Conservation (phyloP, 1,140 invertebrate species). For the Phocides pigmalion region DNA sequence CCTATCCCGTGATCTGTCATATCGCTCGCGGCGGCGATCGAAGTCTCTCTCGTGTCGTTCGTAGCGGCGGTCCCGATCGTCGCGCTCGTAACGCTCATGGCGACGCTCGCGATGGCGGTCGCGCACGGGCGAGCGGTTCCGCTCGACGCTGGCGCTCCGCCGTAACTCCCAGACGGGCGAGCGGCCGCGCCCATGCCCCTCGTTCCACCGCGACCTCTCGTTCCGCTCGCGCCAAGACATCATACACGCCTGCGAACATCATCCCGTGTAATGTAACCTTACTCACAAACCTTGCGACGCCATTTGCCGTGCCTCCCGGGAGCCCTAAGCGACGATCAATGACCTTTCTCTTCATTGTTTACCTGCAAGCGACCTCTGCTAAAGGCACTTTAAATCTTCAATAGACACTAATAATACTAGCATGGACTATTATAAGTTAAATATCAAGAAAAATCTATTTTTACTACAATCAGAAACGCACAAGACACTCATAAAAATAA, state of each 20-base stretch:
- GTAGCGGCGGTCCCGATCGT: conserved; percentile 44
- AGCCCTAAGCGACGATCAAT: conserved; percentile 42
- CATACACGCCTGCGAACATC: conserved; percentile 72
- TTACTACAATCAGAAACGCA: not conserved
- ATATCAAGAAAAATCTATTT: not conserved
- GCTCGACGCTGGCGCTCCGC: conserved; percentile 57
- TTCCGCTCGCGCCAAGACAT: conserved; percentile 76
- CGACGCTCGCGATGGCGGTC: conserved; percentile 53
- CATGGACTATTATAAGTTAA: not conserved
- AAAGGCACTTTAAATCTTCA: conserved; percentile 12
- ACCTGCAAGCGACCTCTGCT: conserved; percentile 44
- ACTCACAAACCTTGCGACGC: conserved; percentile 52
- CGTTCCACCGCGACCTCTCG: conserved; percentile 65
- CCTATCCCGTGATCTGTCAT: conserved; percentile 47
- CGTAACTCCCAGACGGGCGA: conserved; percentile 69
- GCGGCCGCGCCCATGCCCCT: conserved; percentile 45
- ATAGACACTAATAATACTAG: conserved; percentile 1
- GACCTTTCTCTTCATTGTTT: conserved; percentile 48
- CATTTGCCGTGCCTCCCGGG: conserved; percentile 41
- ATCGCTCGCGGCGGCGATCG: conserved; percentile 55
- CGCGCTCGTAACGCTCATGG: conserved; percentile 57
- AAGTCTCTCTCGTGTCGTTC: conserved; percentile 51
- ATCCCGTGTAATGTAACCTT: conserved; percentile 56
- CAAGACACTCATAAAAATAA: not conserved
- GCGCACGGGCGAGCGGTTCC: conserved; percentile 43